Percentiles rank a stretch among this genome's conserved stretches.
Conservation (phyloP, 30 jellyfish, hydroid and myxozoan species). For the Aurelia sp. region DNA sequence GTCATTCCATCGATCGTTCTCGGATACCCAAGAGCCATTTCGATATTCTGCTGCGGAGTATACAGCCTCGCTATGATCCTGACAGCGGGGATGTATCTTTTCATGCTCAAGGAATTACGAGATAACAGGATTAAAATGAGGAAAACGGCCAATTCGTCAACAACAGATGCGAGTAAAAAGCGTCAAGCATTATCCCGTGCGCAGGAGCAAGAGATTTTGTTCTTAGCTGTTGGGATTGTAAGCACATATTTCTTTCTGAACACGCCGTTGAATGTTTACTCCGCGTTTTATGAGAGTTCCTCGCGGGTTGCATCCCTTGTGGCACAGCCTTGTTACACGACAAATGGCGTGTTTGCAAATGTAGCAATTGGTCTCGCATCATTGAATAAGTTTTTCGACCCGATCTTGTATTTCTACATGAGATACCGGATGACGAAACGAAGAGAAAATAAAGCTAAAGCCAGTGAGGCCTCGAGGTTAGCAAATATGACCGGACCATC, state of each 20-base stretch:
- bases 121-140: background rate
- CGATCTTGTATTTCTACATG: constrained; percentile 11
- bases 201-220: constrained; percentile 1
- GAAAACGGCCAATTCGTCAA: background rate
- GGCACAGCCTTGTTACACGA: constrained; percentile 22
- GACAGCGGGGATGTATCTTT: constrained; percentile 2
- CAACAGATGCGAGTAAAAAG: background rate
- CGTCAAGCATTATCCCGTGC: background rate
- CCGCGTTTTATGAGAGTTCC: constrained; percentile 3
- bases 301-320: background rate
- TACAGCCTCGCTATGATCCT: constrained; percentile 4
- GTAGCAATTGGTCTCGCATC: constrained; percentile 14
- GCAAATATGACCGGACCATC: too few relatives aligned
- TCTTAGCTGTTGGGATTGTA: constrained; percentile 5
- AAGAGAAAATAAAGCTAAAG: too few relatives aligned
- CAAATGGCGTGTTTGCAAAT: background rate
- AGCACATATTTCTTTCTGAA: constrained; percentile 8
- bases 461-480: too few relatives aligned
- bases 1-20: constrained; percentile 1
- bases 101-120: background rate
- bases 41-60: background rate
- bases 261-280: constrained; percentile 3
- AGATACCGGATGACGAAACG: constrained; percentile 1
- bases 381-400: constrained; percentile 4
- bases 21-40: constrained; percentile 11